These are phyloP conservation scores for Leptopilina myrica DNA, from an alignment of 2,888 invertebrate genomes.

Conservation along the genomic window DNA sequence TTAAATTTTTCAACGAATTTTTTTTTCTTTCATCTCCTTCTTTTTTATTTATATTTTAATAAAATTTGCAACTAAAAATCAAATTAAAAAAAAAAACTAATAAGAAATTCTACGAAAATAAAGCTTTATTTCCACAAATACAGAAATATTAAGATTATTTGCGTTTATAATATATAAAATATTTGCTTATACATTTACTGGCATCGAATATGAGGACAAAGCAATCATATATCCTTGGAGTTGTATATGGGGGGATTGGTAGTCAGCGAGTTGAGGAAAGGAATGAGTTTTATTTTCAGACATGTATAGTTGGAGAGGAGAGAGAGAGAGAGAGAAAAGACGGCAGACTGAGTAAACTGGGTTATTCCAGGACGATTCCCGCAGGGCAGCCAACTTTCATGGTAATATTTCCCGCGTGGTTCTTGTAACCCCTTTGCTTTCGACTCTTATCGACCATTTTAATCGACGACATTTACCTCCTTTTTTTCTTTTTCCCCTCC, in stretches of 20 bases:
- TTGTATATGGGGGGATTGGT: background rate
- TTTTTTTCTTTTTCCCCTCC: background rate
- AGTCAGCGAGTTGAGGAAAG: conserved; percentile 25
- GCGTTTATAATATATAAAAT: background rate
- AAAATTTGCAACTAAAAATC: no score
- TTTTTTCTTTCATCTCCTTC: no score
- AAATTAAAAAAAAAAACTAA: no score
- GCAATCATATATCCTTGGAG: conserved; percentile 13
- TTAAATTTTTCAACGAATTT: no score
- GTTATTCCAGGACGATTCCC: conserved; percentile 52
- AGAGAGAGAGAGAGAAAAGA: conserved; percentile 43
- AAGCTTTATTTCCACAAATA: no score
- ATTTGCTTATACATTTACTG: conserved; percentile 13
- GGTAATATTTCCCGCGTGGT: conserved; percentile 1
- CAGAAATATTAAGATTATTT: background rate
- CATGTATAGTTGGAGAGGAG: background rate
- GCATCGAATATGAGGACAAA: background rate
- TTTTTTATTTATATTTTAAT: no score
- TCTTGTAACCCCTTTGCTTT: conserved; percentile 4
- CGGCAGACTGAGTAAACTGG: conserved; percentile 46
- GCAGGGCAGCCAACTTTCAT: conserved; percentile 33
- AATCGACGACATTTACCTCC: conserved; percentile 1
- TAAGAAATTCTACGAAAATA: no score
- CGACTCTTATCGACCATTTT: conserved; percentile 23
- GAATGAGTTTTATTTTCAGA: conserved; percentile 46